Conservation (phyloP, 1,140 invertebrate species). For the Drosophila ercepeae region DNA sequence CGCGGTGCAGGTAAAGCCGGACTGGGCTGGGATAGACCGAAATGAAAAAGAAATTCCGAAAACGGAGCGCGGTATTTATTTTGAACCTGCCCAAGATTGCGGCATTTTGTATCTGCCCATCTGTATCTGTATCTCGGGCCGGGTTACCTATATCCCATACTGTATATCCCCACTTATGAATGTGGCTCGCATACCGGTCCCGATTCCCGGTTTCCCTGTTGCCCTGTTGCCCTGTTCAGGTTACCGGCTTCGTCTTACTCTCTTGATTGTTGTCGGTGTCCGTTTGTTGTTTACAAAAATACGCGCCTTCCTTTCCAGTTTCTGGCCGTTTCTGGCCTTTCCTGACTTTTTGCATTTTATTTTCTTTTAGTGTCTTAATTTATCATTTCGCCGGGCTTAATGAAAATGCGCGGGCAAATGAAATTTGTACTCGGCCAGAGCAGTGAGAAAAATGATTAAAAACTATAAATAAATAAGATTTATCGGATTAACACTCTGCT, state of each 20-base stretch:
- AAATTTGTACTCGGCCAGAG: not conserved
- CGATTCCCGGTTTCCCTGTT: constrained; percentile 2
- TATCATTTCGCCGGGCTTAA: constrained; percentile 32
- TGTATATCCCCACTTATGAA: constrained; percentile 7
- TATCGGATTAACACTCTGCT: no score
- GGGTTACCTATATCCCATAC: not conserved
- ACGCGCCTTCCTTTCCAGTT: constrained; percentile 48
- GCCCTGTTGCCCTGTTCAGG: constrained; percentile 32
- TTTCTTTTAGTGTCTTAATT: constrained; percentile 43
- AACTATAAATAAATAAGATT: not conserved
- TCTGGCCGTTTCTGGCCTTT: constrained; percentile 1
- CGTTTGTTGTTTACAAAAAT: constrained; percentile 74
- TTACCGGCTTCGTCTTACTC: constrained; percentile 11
- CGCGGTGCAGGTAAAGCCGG: constrained; percentile 53
- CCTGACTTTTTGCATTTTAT: constrained; percentile 11
- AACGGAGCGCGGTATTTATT: constrained; percentile 48
- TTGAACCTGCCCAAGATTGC: constrained; percentile 66
- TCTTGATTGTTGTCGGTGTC: constrained; percentile 39
- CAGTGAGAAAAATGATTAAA: not conserved
- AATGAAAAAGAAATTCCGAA: constrained; percentile 56
- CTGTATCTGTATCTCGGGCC: constrained; percentile 8
- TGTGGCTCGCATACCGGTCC: constrained; percentile 52
- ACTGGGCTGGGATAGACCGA: constrained; percentile 11
- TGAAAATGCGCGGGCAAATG: constrained; percentile 45
- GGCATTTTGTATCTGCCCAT: constrained; percentile 68